Evolutionary conservation across 2,113 vertebrate genomes (phyloP), one percentile per base, ranked within the genome.

Genomic region (Eptatretus burgeri): DNA sequence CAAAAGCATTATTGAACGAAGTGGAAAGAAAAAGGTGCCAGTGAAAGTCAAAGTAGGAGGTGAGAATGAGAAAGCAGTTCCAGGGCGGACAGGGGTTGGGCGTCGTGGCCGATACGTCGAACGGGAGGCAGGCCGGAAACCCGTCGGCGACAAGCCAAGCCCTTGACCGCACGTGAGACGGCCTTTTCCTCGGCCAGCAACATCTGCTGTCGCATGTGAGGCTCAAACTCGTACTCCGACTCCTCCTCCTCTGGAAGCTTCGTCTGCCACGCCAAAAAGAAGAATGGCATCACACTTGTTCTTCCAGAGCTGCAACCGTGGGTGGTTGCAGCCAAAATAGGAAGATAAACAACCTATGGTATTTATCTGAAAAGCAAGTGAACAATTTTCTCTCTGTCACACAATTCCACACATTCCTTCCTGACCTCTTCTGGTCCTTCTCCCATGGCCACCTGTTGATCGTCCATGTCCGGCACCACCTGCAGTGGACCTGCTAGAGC

Each of bases 191-290:
- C 91, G 0, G 91, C 91, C 75, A 95, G 71, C 72, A 98, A 73
- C 71, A 98, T 78, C 77, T 98, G 91, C 76, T 98, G 91, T 62
- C 91, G 80, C 91, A 98, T 98, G 80, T 95, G 94, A 78, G 85
- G 89, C 77, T 98, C 91, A 14, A 98, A 98, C 72, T 96, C 91
- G 0, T 98, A 96, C 75, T 98, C 89, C 1, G 89, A 94, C 49
- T 85, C 89, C 72, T 98, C 91, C 70, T 98, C 91, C 0, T 80
- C 82, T 66, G 81, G 82, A 73, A 94, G 94, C 1, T 75, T 41
- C 27, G 7, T 41, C 27, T 41, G 27, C 27, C 27, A 41, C 27
- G 27, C 3, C 7, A 41, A 41, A n/a, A 41, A 7, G 3, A 41
- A 41, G 3, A 41, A 41, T 12, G 4, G 41, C 49, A 16, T 10